These are phyloP conservation scores for Caenorhabditis virilis DNA, from an alignment of 2,888 invertebrate species.

Conservation along the genomic window DNA sequence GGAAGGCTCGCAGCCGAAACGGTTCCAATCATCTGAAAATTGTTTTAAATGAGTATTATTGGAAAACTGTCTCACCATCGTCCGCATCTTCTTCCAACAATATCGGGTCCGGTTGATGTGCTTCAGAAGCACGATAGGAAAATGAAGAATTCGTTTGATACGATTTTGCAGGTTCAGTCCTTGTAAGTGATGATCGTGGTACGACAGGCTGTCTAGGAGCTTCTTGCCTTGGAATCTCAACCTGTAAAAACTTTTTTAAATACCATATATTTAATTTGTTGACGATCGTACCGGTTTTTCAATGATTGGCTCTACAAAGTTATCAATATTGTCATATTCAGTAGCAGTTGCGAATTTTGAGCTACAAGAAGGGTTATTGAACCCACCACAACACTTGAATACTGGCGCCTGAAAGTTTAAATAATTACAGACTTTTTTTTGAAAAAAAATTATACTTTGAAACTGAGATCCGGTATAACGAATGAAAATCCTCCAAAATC, in stretches of 20 bases:
- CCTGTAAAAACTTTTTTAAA: background rate
- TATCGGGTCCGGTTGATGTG: background rate
- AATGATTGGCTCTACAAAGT: background rate
- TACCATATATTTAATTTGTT: background rate
- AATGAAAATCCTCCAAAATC: slow-evolving; percentile 12
- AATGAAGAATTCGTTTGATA: too few relatives aligned
- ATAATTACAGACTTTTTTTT: background rate
- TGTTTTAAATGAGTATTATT: background rate
- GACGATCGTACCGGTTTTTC: background rate
- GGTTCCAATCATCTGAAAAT: slow-evolving; percentile 1
- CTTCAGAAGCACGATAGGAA: too few relatives aligned
- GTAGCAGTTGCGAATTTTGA: background rate
- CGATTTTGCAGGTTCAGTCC: too few relatives aligned
- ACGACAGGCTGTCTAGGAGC: too few relatives aligned
- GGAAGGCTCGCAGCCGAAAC: background rate
- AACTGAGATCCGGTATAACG: slow-evolving; percentile 34
- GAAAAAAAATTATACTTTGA: slow-evolving; percentile 12
- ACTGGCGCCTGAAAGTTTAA: slow-evolving; percentile 13
- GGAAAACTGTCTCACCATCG: background rate
- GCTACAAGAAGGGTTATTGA: slow-evolving; percentile 6
- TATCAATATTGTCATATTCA: slow-evolving; percentile 7
- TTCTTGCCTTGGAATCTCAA: background rate
- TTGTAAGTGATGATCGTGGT: too few relatives aligned
- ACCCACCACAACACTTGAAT: slow-evolving; percentile 12
- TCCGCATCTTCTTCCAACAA: background rate